Percentiles rank a stretch among this genome's conserved stretches.
Conservation (phyloP, 2,797 vertebrate genomes). For the Danio choprae region DNA sequence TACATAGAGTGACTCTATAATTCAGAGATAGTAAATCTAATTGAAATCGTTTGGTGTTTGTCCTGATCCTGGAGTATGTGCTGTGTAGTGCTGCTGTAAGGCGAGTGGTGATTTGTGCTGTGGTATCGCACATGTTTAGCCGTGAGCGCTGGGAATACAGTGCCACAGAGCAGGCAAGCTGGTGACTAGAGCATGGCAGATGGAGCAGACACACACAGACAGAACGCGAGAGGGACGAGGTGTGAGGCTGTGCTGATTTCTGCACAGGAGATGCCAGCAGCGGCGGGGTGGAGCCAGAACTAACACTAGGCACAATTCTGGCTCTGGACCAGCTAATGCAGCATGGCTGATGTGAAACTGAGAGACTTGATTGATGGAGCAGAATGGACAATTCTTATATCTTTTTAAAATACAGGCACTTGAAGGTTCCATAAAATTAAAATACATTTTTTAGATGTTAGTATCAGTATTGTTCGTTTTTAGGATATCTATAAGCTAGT, state of each 20-base stretch:
- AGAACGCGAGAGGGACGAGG: conserved; percentile 22
- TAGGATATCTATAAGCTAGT: no score
- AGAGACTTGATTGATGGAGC: not conserved
- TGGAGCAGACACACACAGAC: conserved; percentile 59
- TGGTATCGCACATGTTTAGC: conserved; percentile 55
- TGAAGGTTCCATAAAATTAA: no score
- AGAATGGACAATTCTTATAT: not conserved
- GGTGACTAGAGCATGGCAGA: conserved; percentile 70
- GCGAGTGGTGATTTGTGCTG: conserved; percentile 27
- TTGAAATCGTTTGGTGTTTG: not conserved
- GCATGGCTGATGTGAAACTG: not conserved
- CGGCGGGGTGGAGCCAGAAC: conserved; percentile 45
- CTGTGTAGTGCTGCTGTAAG: not conserved
- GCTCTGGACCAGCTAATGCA: conserved; percentile 23
- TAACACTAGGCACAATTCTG: conserved; percentile 44
- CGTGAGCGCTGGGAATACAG: conserved; percentile 59
- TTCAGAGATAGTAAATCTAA: not conserved
- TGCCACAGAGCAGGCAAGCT: conserved; percentile 65
- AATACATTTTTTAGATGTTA: no score
- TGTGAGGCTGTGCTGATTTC: conserved; percentile 45
- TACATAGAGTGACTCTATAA: no score
- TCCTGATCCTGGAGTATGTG: not conserved
- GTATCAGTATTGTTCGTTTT: no score
- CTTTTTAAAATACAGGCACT: not conserved
- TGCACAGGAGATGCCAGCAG: conserved; percentile 35